Conservation (phyloP, 2,113 vertebrate genomes). For the Seriola quinqueradiata region DNA sequence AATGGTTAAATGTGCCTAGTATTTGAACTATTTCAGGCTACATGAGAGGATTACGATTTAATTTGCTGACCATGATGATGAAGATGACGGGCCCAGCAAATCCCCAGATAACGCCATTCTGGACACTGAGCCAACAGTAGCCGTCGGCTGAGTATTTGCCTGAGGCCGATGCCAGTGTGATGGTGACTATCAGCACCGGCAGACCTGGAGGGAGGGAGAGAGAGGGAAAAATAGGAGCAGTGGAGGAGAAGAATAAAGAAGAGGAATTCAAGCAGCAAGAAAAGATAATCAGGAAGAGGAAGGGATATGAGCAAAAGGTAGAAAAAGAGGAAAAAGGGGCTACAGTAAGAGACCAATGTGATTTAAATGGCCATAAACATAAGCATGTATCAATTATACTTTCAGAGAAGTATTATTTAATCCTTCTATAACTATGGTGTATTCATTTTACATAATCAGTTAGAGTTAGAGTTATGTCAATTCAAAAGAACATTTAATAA, state of each 20-base stretch:
- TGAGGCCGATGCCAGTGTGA: slow-evolving; percentile 85
- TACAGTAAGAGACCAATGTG: neutral
- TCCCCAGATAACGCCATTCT: slow-evolving; percentile 87
- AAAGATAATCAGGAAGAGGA: slow-evolving; percentile 2
- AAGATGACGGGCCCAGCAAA: slow-evolving; percentile 88
- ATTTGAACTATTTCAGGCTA: slow-evolving; percentile 2
- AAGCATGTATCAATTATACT: neutral
- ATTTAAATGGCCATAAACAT: neutral
- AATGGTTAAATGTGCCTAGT: neutral
- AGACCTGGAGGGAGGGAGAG: slow-evolving; percentile 74
- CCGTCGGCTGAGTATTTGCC: slow-evolving; percentile 83
- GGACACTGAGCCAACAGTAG: slow-evolving; percentile 87
- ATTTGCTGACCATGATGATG: slow-evolving; percentile 84
- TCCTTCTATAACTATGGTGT: neutral
- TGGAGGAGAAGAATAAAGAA: neutral
- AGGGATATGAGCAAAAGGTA: neutral
- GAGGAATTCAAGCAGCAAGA: neutral
- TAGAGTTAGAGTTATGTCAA: neutral
- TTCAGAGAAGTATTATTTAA: neutral
- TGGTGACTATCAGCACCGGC: slow-evolving; percentile 85
- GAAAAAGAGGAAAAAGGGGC: neutral
- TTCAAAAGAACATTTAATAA: neutral
- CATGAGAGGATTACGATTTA: neutral
- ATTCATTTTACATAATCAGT: neutral
- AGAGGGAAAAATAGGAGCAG: neutral